A percentile compares a stretch with the other conserved stretches of the same genome.
These are phyloP conservation scores for Puffinus mauretanicus DNA, from an alignment of 2,113 vertebrate species.

Conservation along the genomic window DNA sequence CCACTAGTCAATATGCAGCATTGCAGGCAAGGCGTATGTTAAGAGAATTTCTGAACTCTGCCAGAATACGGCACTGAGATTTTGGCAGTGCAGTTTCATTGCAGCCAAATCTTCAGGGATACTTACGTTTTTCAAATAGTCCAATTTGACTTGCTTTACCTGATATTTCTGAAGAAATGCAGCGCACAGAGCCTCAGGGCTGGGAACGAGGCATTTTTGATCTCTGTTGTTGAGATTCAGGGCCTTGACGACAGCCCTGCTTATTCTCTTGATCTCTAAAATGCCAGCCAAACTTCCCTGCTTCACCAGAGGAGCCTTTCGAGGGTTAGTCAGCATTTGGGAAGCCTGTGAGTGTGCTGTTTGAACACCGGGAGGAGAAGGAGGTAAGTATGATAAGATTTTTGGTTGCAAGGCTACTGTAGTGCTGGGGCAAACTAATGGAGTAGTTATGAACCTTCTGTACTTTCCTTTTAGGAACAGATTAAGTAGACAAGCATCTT, in stretches of 20 bases:
- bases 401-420: not conserved
- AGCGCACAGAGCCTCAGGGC: not conserved
- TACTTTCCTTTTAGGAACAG: not conserved
- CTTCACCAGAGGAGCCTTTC: not conserved
- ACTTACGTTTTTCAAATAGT: not conserved
- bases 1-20: not conserved
- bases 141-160: not conserved
- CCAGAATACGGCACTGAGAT: not conserved
- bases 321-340: not conserved
- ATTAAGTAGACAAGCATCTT: not conserved
- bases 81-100: not conserved
- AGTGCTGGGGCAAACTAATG: not conserved
- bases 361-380: not conserved
- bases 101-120: not conserved
- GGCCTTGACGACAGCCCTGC: not conserved
- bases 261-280: not conserved
- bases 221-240: not conserved
- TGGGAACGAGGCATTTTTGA: not conserved
- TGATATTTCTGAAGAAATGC: not conserved
- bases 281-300: not conserved
- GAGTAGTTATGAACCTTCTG: not conserved
- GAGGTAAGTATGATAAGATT: not conserved
- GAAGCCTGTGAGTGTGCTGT: not conserved
- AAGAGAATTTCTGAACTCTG: not conserved
- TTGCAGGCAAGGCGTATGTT: not conserved